phyloP scores from a whole-genome alignment of 2,888 invertebrate genomes.

The Chymomyza fuscimana region DNA sequence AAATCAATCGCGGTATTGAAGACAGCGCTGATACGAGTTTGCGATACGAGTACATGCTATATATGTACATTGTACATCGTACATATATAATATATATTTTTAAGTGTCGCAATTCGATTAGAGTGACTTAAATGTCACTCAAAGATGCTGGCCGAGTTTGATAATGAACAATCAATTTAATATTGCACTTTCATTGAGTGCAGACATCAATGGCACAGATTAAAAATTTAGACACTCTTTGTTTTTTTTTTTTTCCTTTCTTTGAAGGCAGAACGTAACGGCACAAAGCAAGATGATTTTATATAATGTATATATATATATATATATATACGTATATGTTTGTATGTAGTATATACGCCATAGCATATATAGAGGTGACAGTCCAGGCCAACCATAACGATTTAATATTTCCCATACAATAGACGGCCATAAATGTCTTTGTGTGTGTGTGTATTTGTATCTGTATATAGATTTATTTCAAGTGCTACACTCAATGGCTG shows the following conservation, averaged over 20 bases:
- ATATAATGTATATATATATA: background rate
- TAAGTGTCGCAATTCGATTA: slow-evolving; percentile 50
- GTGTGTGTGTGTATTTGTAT: slow-evolving; percentile 22
- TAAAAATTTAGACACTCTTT: slow-evolving; percentile 47
- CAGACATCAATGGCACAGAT: slow-evolving; percentile 64
- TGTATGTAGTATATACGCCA: slow-evolving; percentile 37
- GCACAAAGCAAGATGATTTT: background rate
- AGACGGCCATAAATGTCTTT: slow-evolving; percentile 3
- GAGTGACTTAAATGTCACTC: slow-evolving; percentile 35
- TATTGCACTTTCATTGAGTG: background rate
- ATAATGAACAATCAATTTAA: background rate
- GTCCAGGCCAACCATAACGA: slow-evolving; percentile 42
- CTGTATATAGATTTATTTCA: slow-evolving; percentile 52
- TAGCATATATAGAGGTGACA: slow-evolving; percentile 3
- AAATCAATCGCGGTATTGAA: background rate
- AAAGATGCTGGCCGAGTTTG: slow-evolving; percentile 11
- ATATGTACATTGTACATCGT: background rate
- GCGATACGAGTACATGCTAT: too few relatives aligned
- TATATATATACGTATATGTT: too few relatives aligned
- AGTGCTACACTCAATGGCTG: slow-evolving; percentile 57
- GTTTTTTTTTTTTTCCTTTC: slow-evolving; percentile 30
- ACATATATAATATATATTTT: background rate
- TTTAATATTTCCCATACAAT: slow-evolving; percentile 44
- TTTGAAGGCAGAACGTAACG: background rate
- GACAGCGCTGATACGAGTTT: background rate